Base-by-base conservation (phyloP, 1,140 invertebrate species). In the Cherax quadricarinatus region DNA sequence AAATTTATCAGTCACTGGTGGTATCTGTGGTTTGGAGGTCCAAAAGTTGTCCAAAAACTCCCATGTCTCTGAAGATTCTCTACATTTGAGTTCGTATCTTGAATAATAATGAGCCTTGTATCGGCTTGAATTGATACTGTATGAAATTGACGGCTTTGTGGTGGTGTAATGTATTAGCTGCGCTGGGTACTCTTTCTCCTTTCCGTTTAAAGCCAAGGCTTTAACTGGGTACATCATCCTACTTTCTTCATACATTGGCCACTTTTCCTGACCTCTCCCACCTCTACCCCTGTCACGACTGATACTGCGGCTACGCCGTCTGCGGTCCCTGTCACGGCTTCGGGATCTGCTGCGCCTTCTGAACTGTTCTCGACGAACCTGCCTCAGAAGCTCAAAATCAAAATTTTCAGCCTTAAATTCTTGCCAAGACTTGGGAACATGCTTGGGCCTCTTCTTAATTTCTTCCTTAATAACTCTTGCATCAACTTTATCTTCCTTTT, bases 401-500 rank as follows among this genome's bases (percentile, higher is more conserved):
- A 86, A 89, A 18, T 87, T 90, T 6, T 90, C 66, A 9, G n/a
- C 51, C n/a, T 89, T 90, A 48, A 93, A 93, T 41, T 93, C 92
- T 21, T 60, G 51, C 92, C 92, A 93, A 14, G 78, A 73, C 51
- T 82, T 80, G 4, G 92, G 92, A 21, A 90, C 49, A 24, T 53
- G 53, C 51, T 81, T 79, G 5, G 75, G 70, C 51, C 41, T 62
- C 49, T 87, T 86, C 51, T 48, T 81, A 73, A 30, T 14, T 48
- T 90, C 92, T 79, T 86, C 88, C 60, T 86, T 81, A 30, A 75
- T n/a, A 30, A 30, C 12, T 75, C 7, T 30, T 4, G n/a, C 21
- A 24, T 75, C 24, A 24, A 30, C 4, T 12, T 30, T 75, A 10
- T 30, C 70, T 30, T 24, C 70, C 12, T 6, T 30, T n/a, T 30